Base-by-base conservation (phyloP, 2,113 vertebrate species). In the Carassius gibelio region DNA sequence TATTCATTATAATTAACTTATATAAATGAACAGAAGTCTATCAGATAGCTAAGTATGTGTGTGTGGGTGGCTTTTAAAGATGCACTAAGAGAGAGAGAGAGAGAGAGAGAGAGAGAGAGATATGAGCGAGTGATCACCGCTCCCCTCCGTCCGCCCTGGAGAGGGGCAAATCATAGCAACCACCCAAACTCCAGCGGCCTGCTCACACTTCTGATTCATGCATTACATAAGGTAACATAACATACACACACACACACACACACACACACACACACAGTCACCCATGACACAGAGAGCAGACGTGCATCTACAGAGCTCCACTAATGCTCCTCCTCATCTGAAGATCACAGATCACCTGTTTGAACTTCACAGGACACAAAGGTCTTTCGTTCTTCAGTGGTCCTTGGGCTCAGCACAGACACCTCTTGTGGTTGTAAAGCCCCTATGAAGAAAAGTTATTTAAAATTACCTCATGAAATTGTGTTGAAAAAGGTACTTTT, bases 111-210 rank as follows among this genome's bases (percentile, higher is more conserved):
- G 81, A 1, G 69, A 61, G 45, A 1, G 45, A 30, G 30, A 30
- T 1, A 30, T 4, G 42, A 86, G 81, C 88, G 86, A 90, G 91
- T 90, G 88, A 89, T 91, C 90, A 91, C 85, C 85, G 79, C 87
- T 87, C 79, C 85, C 78, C 84, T 83, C 52, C 71, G 66, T 77
- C 85, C 81, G n/a, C 88, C 92, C 85, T 87, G 86, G 90, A 91
- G 91, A 90, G 91, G 89, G 90, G 90, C 89, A 48, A 62, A 48
- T 62, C 52, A 57, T 55, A 81, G 77, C 81, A 69, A 61, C 50
- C 82, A 34, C 61, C 72, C 75, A 81, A 57, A 82, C 69, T 75
- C 23, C 75, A 64, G 34, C 69, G 81, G 81, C 61, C 71, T 78
- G 79, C 84, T 87, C 87, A 81, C 69, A 55, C 48, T 74, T 50